Evolutionary conservation across 2,113 vertebrate genomes (phyloP), one percentile per base, ranked within the genome.

Genomic region (Actinemys pallida): DNA sequence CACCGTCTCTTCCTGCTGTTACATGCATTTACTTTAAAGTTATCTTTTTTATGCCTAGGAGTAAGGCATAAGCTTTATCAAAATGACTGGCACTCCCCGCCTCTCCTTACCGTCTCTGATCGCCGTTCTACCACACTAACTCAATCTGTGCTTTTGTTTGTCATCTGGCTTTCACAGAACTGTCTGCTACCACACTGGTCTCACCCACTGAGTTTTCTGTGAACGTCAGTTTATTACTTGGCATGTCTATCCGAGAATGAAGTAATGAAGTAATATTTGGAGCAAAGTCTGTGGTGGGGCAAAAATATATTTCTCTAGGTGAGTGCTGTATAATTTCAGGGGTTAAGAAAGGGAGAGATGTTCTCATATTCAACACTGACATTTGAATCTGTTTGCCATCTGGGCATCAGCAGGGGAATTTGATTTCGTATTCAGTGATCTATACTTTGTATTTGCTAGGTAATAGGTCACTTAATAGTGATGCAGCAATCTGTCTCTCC

Each of bases 221-320:
- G 87, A 94, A 95, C 95, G 93, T 89, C 87, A 93, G 87, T 93
- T 96, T 95, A 96, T 91, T 94, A 93, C 87, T 96, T 95, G 84
- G 90, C 56, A 87, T 90, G 59, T 89, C 90, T 94, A 39, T 59
- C 84, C 93, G 59, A 87, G 86, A 93, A 82, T 93, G 78, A 91
- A 50, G 90, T 89, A 95, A 94, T 72, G 93, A 95, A 90, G 56
- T 87, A 93, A 84, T 92, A 89, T 80, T 50, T 87, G 47, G 27
- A 91, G 47, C 20, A 87, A 91, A 88, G 62, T 83, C 92, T 89
- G 53, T 56, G 20, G 59, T 93, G 76, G 83, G 76, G 80, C 78
- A 81, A 87, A 54, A 95, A 80, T 84, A 54, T 57, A 16, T 56
- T 86, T 87, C n/a, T 85, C 54, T 83, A 45, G n/a, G 65, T 83